Base-by-base conservation (phyloP, 2,797 vertebrate species). In the Mastacembelus armatus region DNA sequence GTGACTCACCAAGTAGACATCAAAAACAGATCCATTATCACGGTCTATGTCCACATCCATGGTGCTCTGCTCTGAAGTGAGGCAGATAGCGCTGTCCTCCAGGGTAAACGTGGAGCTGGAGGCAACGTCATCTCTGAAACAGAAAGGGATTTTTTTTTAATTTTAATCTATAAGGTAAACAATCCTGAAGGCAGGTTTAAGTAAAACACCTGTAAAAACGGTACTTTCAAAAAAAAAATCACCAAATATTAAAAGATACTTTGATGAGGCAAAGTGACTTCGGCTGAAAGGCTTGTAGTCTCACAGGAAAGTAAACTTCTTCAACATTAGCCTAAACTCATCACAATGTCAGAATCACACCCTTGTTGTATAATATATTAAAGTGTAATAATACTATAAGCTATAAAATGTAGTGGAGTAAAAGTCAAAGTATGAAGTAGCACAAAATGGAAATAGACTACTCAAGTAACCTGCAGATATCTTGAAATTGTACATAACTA, bases 31-130 rank as follows among this genome's bases (percentile, higher is more conserved):
- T 62, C 93, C 93, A 9, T 96, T 97, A n/a, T 99, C 98, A 1
- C 94, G 93, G 75, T 98, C 96, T 3, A 87, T 92, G 81, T 98
- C 96, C 38, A 83, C 93, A 29, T 98, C 97, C 92, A 96, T 61
- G 36, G 96, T 93, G 82, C 94, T 96, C 81, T 98, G 95, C 88
- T 97, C 97, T 7, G 97, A 96, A 0, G 94, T 96, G 88, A 98
- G 90, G 87, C 95, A 99, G 92, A 98, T 97, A 61, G 96, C 96
- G 36, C 96, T 97, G 85, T 98, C 96, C 89, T 96, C 96, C 90
- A 97, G 83, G 33, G 97, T 98, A 64, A 96, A 96, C 0, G 96
- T 97, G 26, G 97, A 99, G 89, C 95, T 95, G 0, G 95, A 97
- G 65, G 95, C 95, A 14, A 93, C 79, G 12, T 93, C 95, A 58